Conservation (phyloP, 2,797 vertebrate genomes). For the Myotis myotis region DNA sequence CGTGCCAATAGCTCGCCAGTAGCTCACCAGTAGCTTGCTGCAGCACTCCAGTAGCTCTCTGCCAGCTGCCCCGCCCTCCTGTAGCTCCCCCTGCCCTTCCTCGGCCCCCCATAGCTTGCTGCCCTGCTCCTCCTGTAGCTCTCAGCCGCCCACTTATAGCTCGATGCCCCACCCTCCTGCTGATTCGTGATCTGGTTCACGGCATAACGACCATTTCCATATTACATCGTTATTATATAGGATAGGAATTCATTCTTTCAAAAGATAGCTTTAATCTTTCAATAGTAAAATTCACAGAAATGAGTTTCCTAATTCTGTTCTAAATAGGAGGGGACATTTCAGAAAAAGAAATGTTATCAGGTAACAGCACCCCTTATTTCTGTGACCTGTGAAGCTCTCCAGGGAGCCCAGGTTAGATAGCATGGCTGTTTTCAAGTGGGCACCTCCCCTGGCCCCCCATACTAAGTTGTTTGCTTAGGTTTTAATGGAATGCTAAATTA, state of each 20-base stretch:
- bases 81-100: no score
- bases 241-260: constrained; percentile 33
- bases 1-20: no score
- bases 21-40: no score
- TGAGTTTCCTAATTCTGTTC: background rate
- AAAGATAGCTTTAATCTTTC: constrained; percentile 1
- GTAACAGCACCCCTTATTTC: background rate
- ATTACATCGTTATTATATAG: no score
- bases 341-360: background rate
- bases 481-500: constrained; percentile 74
- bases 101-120: no score
- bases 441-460: background rate
- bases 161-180: no score
- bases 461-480: constrained; percentile 61
- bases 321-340: background rate
- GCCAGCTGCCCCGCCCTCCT: no score
- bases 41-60: no score
- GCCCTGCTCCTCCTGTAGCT: no score
- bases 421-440: constrained; percentile 9
- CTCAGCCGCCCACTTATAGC: no score
- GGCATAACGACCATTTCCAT: no score
- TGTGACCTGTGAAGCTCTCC: background rate
- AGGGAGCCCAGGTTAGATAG: background rate
- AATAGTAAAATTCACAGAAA: background rate
- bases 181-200: no score